Evolutionary conservation across 2,797 vertebrate genomes (phyloP), one percentile per base, ranked within the genome.

Genomic region (Enteromius radiatus): DNA sequence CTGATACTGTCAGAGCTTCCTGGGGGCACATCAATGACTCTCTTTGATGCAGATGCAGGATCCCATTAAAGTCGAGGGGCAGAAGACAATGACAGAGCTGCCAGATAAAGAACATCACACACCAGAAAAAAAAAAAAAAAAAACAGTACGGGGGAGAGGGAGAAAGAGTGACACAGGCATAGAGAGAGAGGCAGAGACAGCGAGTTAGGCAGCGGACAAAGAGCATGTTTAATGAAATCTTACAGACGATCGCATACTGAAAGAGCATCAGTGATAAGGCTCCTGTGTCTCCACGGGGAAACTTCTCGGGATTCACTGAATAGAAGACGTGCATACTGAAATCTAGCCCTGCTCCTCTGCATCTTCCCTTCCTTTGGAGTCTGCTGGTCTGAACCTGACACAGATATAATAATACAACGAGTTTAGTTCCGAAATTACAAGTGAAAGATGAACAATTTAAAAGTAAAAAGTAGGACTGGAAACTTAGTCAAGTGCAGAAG

Each of bases 191-290:
- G 28, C 74, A 90, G 87, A 79, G 85, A 83, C 87, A 75, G 81
- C 83, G 78, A 84, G 78, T 89, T 88, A 82, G 86, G 81, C 85
- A 70, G 82, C 81, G 86, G 84, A 87, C 88, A 91, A 89, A 91
- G 89, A 88, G 90, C 88, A 90, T 90, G 86, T 88, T 88, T 91
- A 90, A 92, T 93, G 92, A 87, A 84, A 87, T 89, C 80, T 85
- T 83, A 76, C 64, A 84, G 45, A 76, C 47, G 54, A 84, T 82
- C 36, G 65, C 49, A 85, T 71, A 54, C 75, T 82, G 63, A 88
- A 86, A 86, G 75, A 85, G 87, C 85, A 86, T 88, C 26, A 76
- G 59, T 86, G 80, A 88, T 86, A 85, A 87, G 81, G 70, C 64
- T 63, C 81, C 54, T 61, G 41, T 61, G 64, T 49, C 82, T 79